Conservation (phyloP, 2,113 vertebrate genomes). For the Scalopus aquaticus region DNA sequence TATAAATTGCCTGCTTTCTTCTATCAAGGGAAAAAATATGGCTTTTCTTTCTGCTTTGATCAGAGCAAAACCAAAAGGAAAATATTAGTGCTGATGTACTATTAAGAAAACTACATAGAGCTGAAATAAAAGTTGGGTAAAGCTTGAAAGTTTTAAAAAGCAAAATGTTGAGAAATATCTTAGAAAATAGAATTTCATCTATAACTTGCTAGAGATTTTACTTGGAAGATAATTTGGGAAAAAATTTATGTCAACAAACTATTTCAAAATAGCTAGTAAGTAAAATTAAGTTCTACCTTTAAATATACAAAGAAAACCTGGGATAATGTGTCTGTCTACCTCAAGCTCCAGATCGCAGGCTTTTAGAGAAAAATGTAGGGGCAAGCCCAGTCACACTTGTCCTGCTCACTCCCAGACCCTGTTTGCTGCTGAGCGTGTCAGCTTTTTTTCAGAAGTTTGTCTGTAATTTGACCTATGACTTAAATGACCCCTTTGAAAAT, state of each 20-base stretch:
- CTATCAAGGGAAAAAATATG: neutral
- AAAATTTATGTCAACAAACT: neutral
- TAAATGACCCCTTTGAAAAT: neutral
- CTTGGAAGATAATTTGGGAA: neutral
- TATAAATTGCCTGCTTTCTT: neutral
- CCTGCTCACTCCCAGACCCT: neutral
- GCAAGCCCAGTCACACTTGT: neutral
- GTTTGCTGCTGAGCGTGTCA: neutral
- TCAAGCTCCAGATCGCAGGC: neutral
- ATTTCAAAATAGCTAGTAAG: neutral
- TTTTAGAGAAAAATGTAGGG: neutral
- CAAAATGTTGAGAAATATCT: neutral
- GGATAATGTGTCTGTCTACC: neutral
- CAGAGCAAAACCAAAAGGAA: neutral
- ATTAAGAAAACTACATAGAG: neutral
- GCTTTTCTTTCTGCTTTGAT: neutral
- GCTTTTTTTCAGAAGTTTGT: neutral
- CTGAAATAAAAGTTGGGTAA: conserved; percentile 6
- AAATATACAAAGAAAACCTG: neutral
- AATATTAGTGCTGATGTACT: neutral
- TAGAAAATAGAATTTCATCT: neutral
- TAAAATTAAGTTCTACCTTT: neutral
- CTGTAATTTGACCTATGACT: neutral
- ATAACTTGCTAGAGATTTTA: neutral
- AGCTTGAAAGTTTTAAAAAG: neutral